Evolutionary conservation across 1,140 invertebrate genomes (phyloP), one percentile per base, ranked within the genome.

Genomic region (Laupala kohalensis): DNA sequence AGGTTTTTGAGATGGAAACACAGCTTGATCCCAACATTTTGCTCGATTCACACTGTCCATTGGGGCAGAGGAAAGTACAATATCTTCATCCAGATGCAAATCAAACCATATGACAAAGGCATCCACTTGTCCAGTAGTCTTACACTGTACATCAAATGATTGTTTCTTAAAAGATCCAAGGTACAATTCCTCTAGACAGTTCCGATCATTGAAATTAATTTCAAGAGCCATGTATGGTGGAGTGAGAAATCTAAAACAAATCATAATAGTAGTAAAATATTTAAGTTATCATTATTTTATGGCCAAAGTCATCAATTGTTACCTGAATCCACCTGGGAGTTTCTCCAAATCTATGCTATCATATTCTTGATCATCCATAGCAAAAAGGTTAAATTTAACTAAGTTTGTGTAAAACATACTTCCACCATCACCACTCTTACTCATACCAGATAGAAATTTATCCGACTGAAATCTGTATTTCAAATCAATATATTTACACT

Each of bases 11-110:
- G 83, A 73, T 29, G 84, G 85, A 77, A 89, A 91, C 25, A 92
- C 80, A 25, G 89, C 89, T 77, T 90, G 87, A 77, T 93, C 90
- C 91, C 91, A 93, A 76, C 90, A 91, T 73, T 83, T 85, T 9
- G 70, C 70, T 70, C 25, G 72, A 53, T 69, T 25, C 65, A 70
- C 53, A 26, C 25, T 25, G 25, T 70, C 68, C 13, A 74, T 72
- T 4, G 81, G 81, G 5, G 81, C 80, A 15, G 84, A 84, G 73
- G 80, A 85, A 37, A 92, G 80, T 4, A 77, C 83, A 26, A 86
- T 84, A 64, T 86, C 82, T 23, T 89, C 84, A 76, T 89, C 86
- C n/a, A 93, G 80, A 77, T 88, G 78, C 68, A 93, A 81, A 76
- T 89, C 86, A 80, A 92, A 93, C 88, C 88, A 92, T 13, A 88